These are phyloP conservation scores for Pachydiplax longipennis DNA, from an alignment of 2,888 invertebrate genomes.

Conservation along the genomic window DNA sequence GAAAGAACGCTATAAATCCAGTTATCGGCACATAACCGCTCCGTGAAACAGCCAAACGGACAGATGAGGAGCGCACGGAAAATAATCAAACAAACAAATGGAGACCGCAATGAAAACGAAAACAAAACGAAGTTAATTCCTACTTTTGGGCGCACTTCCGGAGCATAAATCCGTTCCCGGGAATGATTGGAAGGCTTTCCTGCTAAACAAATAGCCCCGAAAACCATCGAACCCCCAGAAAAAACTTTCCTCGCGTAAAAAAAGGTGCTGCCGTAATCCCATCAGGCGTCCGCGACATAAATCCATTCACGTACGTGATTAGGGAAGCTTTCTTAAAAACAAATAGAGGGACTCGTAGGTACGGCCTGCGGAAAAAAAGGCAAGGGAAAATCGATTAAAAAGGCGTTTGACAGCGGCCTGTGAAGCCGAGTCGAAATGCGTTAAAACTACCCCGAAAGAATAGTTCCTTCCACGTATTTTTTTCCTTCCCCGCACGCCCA, in stretches of 20 bases:
- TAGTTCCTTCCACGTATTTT: background rate
- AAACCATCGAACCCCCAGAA: background rate
- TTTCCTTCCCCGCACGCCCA: background rate
- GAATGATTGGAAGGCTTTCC: background rate
- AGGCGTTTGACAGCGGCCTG: background rate
- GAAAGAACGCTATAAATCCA: background rate
- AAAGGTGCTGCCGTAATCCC: background rate
- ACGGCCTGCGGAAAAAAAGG: background rate
- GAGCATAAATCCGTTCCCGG: slow-evolving; percentile 9
- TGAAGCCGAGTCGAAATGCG: background rate
- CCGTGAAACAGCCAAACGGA: background rate
- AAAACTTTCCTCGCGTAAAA: background rate
- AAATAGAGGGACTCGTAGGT: background rate
- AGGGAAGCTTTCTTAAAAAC: background rate
- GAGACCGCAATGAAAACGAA: background rate
- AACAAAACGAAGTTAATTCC: background rate
- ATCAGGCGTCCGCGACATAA: background rate
- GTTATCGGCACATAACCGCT: background rate
- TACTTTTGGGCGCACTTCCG: background rate
- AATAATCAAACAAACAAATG: background rate
- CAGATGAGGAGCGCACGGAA: background rate
- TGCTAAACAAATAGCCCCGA: background rate
- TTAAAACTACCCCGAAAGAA: background rate
- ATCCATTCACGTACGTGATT: slow-evolving; percentile 21
- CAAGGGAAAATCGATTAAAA: background rate